Evolutionary conservation across 1,140 invertebrate genomes (phyloP), one percentile per base, ranked within the genome.

Genomic region (Dermatophagoides farinae): DNA sequence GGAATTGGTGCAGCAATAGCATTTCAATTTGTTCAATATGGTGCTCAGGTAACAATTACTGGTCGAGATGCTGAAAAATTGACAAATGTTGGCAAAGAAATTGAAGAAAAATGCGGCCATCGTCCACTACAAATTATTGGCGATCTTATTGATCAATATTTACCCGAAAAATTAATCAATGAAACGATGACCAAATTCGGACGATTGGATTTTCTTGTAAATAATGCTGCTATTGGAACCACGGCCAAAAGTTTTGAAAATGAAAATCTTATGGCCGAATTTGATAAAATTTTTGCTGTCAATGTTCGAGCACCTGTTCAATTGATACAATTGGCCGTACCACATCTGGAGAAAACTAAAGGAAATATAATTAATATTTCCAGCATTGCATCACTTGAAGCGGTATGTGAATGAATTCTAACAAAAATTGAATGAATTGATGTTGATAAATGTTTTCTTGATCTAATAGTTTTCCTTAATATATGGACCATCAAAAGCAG

Each of bases 1-100:
- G 86, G 86, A 0, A 89, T 90, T 64, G 86, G 86, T 58, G 80
- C 80, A 49, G 82, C 80, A 16, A 83, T 84, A 20, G 85, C 85
- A 0, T 62, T 82, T 46, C 76, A 82, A 57, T 80, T 90, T 65
- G 78, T 85, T 1, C 77, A 80, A 65, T 70, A 82, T 82, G 82
- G 83, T 46, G 85, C 84, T 1, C 73, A 66, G 31, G 68, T 87
- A 18, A 76, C 74, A 0, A 64, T 91, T 14, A 81, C 81, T 12
- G 87, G 86, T 39, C 76, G 86, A 37, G 86, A 88, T 70, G 71
- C 76, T 47, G 76, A 76, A 4, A 80, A 79, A 68, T 70, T 86
- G 6, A 20, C 39, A n/a, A 25, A 37, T 25, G 54, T 47, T 12
- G n/a, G 12, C 6, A 59, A 59, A n/a, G 11, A n/a, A 5, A 40